Percentiles rank a stretch among this genome's conserved stretches.
These are phyloP conservation scores for Gymnopithys bicolor DNA, from an alignment of 2,797 vertebrate genomes.

Conservation along the genomic window DNA sequence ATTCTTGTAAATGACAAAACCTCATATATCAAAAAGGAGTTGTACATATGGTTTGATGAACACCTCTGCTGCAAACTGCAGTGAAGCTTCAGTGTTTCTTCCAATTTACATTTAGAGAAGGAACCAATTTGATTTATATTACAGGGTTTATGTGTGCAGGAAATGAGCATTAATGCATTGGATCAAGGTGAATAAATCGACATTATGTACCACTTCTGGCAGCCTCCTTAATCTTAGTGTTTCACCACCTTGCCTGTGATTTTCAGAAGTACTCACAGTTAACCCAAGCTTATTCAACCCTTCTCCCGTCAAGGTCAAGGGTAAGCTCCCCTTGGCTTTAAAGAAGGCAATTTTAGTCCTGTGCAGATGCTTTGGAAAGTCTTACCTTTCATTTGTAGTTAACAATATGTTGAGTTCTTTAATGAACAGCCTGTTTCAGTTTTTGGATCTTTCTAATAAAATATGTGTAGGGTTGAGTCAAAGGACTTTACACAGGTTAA, in stretches of 20 bases:
- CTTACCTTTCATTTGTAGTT: constrained; percentile 20
- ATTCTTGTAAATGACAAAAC: not conserved
- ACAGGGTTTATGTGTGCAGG: not conserved
- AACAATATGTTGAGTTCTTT: not conserved
- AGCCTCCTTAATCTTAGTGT: constrained; percentile 32
- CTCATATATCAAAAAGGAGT: not conserved
- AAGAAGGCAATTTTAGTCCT: not conserved
- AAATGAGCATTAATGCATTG: constrained; percentile 35
- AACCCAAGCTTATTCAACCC: not conserved
- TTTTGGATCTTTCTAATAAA: not conserved
- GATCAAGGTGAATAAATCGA: constrained; percentile 21
- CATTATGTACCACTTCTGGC: not conserved
- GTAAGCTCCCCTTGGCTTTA: constrained; percentile 23
- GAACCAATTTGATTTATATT: constrained; percentile 19
- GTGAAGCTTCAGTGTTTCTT: not conserved
- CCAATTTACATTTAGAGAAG: not conserved
- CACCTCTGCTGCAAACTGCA: not conserved
- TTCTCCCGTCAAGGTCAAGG: not conserved
- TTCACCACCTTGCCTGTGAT: constrained; percentile 44
- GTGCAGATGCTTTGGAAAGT: constrained; percentile 21
- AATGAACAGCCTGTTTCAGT: not conserved
- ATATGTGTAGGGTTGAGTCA: not conserved
- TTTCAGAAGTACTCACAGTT: not conserved
- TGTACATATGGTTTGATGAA: not conserved
- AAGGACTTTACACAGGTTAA: not conserved